Base-by-base conservation (phyloP, 1,140 invertebrate genomes). In the Bradysia coprophila region DNA sequence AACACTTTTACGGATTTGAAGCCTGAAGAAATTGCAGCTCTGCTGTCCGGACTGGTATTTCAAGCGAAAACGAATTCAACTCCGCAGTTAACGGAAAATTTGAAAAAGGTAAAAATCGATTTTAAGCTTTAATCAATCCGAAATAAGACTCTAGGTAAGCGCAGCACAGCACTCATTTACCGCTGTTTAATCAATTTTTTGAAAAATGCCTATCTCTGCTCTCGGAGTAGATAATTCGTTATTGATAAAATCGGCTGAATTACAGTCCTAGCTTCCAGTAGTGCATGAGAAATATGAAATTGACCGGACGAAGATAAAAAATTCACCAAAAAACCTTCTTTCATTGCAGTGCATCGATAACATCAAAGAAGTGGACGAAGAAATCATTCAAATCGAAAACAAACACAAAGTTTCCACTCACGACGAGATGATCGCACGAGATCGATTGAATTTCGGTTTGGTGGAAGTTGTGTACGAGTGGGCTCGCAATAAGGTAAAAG, bases 381-480 rank as follows among this genome's bases (percentile, higher is more conserved):
- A 47, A 1, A 60, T 60, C 20, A 21, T 55, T 15, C 47, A 51
- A 1, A 51, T 50, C 38, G 57, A 59, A 44, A 47, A 53, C 16
- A 48, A 48, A 5, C 46, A 47, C 31, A 49, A 59, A 19, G 53
- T 55, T 13, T 38, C 49, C 1, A 49, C 45, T 20, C 47, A 56
- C 38, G 34, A 50, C 1, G 56, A 61, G 50, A 45, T 59, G 54
- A 11, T 43, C 6, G 36, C 21, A 60, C 69, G 67, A 19, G 74
- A 78, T 43, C 66, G 78, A 36, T 71, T 96, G 15, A 89, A 91
- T 56, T 96, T 96, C 63, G 87, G 87, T 11, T 66, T 98, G 10
- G 77, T 91, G 11, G 72, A 89, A 55, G 90, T 95, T 10, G 90
- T 97, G 0, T 92, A 95, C 59, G 84, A 97, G 56, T 98, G 95